These are phyloP conservation scores for Crocidura indochinensis DNA, from an alignment of 2,797 vertebrate genomes.

Conservation along the genomic window DNA sequence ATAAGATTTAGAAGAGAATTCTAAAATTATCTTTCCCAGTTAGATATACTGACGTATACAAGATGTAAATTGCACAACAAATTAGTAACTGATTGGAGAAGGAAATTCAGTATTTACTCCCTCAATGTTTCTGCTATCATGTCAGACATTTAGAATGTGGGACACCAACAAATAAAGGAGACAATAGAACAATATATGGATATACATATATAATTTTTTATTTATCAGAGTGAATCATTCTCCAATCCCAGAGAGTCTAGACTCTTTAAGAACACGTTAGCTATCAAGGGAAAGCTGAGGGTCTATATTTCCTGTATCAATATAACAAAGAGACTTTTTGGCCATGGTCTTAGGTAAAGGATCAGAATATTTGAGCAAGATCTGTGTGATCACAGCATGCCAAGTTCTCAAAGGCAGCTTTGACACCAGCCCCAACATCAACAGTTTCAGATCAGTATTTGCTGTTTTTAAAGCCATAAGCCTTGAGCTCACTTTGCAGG, in stretches of 20 bases:
- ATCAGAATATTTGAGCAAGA: conserved; percentile 60
- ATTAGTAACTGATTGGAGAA: background rate
- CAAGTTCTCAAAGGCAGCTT: conserved; percentile 59
- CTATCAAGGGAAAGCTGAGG: background rate
- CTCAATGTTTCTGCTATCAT: background rate
- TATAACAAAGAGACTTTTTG: conserved; percentile 33
- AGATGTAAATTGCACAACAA: background rate
- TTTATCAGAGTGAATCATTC: background rate
- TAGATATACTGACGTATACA: background rate
- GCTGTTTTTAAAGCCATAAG: conserved; percentile 25
- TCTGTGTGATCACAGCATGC: conserved; percentile 19
- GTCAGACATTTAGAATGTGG: background rate
- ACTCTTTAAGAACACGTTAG: conserved; percentile 9
- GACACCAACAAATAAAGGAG: background rate
- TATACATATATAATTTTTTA: conserved; percentile 29
- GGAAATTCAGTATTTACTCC: background rate
- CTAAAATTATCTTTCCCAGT: background rate
- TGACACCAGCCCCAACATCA: conserved; percentile 75
- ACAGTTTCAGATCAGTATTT: conserved; percentile 71
- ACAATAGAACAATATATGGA: background rate
- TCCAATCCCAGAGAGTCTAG: background rate
- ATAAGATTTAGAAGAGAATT: background rate
- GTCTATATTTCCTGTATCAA: background rate
- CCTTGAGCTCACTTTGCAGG: conserved; percentile 61
- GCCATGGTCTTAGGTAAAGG: conserved; percentile 41